Evolutionary conservation across 1,140 invertebrate species (phyloP), one percentile per base, ranked within the genome.

Genomic region (Centruroides sculpturatus): DNA sequence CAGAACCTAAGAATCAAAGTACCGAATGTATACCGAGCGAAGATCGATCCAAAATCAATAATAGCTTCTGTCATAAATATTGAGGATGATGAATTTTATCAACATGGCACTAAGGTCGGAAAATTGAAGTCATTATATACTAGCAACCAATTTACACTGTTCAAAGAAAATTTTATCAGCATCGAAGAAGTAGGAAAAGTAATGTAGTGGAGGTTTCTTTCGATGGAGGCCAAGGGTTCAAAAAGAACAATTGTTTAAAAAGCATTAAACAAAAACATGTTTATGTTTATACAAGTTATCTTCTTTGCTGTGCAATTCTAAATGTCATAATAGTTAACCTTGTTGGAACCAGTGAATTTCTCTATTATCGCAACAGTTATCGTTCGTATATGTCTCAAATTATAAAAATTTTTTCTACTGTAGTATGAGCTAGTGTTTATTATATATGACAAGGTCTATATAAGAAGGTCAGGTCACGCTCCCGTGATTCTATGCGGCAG

Each of bases 151-250:
- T 48, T 48, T 48, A 47, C n/a, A 10, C 48, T 56, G 13, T 47
- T 41, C 4, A 56, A 56, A 56, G n/a, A 56, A 48, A 56, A 48
- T 13, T 56, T 56, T 56, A n/a, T 47, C 47, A 56, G 34, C 55
- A 56, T 48, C 55, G 10, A 56, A 56, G 46, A 48, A 48, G 35
- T 48, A 34, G 46, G 23, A 47, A 48, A n/a, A 47, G 47, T 23
- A 46, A 23, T 54, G 2, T 34, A 41, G 35, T 34, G 35, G 35
- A 54, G 34, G 0, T 54, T 34, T 54, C 13, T 23, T 23, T 54
- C 23, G 34, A 34, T 54, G 34, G 34, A 8, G 52, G n/a, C 23
- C 13, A 54, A 54, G 3, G 3, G 35, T 13, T 54, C 34, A 9
- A 35, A 4, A 54, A 36, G 35, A 5, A 23, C 34, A 54, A 54